These are phyloP conservation scores for Sprattus sprattus DNA, from an alignment of 2,113 vertebrate genomes.

Conservation along the genomic window DNA sequence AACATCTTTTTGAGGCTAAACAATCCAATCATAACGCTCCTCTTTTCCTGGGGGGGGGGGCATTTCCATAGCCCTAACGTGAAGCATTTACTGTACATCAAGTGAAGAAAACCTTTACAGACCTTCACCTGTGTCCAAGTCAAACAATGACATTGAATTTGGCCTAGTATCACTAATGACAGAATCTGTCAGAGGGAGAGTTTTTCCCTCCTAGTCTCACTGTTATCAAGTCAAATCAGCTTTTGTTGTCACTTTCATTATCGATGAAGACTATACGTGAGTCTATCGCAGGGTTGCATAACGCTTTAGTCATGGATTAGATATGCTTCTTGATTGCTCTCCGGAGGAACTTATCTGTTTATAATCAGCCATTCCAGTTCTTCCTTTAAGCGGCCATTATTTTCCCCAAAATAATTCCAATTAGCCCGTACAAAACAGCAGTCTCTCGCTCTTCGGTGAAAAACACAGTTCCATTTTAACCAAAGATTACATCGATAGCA, in stretches of 20 bases:
- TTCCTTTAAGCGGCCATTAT: neutral
- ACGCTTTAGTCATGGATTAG: neutral
- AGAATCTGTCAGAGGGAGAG: neutral
- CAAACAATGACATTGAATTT: neutral
- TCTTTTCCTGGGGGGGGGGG: no score
- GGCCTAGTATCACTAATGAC: neutral
- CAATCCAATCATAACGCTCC: constrained; percentile 30
- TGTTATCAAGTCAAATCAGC: neutral
- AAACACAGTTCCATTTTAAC: constrained; percentile 28
- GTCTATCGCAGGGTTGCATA: neutral
- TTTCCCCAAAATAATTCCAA: neutral
- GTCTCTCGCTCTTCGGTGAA: neutral
- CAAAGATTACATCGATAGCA: constrained; percentile 32
- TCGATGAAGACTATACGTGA: neutral
- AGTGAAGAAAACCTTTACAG: neutral
- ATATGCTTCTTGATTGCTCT: neutral
- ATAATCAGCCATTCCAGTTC: neutral
- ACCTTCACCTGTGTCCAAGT: neutral
- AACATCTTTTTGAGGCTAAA: constrained; percentile 47
- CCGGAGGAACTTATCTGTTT: neutral
- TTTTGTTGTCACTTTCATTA: neutral
- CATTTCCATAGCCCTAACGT: neutral
- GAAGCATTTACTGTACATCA: neutral
- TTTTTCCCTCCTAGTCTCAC: no score
- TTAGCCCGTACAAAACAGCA: neutral